Base-by-base conservation (phyloP, 2,797 vertebrate species). In the Enteromius afrohamiltoni region DNA sequence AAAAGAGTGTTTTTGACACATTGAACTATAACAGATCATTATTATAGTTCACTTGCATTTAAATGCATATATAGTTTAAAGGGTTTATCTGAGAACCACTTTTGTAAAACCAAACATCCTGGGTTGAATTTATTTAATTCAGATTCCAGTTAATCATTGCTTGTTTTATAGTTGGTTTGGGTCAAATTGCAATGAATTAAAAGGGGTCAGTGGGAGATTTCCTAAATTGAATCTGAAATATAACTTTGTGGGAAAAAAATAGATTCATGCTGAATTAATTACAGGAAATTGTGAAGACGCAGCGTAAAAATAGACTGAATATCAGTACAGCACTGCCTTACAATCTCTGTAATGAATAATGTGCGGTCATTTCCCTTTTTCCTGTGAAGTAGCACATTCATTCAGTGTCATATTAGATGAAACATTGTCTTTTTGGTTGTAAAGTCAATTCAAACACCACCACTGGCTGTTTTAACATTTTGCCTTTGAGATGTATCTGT, bases 301-400 rank as follows among this genome's bases (percentile, higher is more conserved):
- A 77, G 55, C 26, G 9, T 19, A 64, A 64, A 77, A 77, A 77
- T 45, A 45, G 55, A 45, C 23, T 45, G 40, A 60, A 77, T 62
- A 45, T 77, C n/a, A 62, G 55, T 60, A 53, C 47, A 16, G 26
- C 49, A 55, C 29, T 37, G 29, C 31, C 17, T 75, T 53, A 21
- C 17, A 73, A 31, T 73, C 47, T 51, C 26, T 31, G 16, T 51
- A 76, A 76, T 76, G 10, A 58, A 40, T 40, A 23, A 58, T 23
- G 51, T 40, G 51, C 14, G 17, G 73, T 40, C 21, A 76, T 17
- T 40, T 58, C 31, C 51, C 3, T 10, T n/a, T 53, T 76, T 58
- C n/a, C 73, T 58, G 13, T 76, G 53, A 58, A 17, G 13, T 17
- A 40, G 21, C 19, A 14, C 0, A 0, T 5, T 3, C 51, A n/a